Evolutionary conservation across 2,797 vertebrate species (phyloP), one percentile per base, ranked within the genome.

Genomic region (Muraenolepis orangiensis): DNA sequence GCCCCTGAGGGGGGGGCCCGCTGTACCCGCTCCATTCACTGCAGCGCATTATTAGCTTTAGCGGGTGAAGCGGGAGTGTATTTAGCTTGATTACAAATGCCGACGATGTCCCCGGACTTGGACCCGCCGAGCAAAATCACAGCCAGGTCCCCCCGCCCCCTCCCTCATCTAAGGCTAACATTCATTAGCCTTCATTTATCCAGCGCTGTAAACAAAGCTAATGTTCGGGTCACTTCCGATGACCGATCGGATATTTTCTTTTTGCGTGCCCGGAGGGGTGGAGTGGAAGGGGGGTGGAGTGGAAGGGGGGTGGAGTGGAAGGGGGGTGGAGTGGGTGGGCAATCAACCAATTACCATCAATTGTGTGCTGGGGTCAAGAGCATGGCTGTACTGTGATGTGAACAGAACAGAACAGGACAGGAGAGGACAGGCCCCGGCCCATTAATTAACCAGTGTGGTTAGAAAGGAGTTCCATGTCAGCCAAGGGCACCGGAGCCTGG

Each of bases 291-390:
- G 3, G 32, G 32, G 32, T 3, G 8, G 32, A 8, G 32, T 3
- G 32, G 32, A 34, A 34, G 32, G 32, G 13, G 38, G 14, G 16
- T 2, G 42, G 42, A 4, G 16, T 2, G 42, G 42, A 16, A 16
- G 40, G 2, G 42, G 14, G 3, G 16, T 16, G 40, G 13, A 16
- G 3, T 5, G 18, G 46, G 46, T n/a, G 1, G 46, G 51, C 2
- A n/a, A 57, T 81, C 78, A 64, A 42, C 76, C 80, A 85, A 83
- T 88, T 84, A 88, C 66, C 74, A 82, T 73, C 74, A 83, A 74
- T 80, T 85, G 85, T 85, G 76, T 87, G 82, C 80, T 72, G 42
- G 82, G 84, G 89, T 80, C 82, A 75, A 83, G 73, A 66, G 20
- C n/a, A 6, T 38, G 34, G 34, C 69, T 6, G 11, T 36, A 11